These are phyloP conservation scores for Acleris cristana DNA, from an alignment of 2,888 invertebrate species.

Conservation along the genomic window DNA sequence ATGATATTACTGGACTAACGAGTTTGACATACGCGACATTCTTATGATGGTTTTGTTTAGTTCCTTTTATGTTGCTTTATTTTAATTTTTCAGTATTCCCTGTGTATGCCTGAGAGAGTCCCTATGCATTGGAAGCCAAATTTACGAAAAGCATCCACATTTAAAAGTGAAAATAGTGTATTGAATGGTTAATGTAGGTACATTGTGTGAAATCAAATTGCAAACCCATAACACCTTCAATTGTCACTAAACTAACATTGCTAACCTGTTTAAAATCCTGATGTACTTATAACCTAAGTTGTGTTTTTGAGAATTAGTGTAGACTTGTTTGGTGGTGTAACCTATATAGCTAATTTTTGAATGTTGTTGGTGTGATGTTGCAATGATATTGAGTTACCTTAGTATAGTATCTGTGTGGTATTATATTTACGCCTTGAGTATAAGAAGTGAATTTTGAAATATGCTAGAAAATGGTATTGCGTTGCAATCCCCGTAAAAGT, in stretches of 20 bases:
- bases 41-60: slow-evolving; percentile 36
- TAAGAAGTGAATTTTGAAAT: slow-evolving; percentile 49
- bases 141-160: slow-evolving; percentile 82
- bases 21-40: slow-evolving; percentile 11
- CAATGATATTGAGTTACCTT: slow-evolving; percentile 66
- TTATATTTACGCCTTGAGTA: slow-evolving; percentile 62
- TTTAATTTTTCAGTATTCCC: slow-evolving; percentile 80
- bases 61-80: slow-evolving; percentile 61
- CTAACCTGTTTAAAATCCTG: slow-evolving; percentile 15
- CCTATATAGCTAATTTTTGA: slow-evolving; percentile 74
- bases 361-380: slow-evolving; percentile 82
- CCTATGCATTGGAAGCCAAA: slow-evolving; percentile 83
- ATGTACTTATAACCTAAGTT: slow-evolving; percentile 39
- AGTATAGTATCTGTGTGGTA: slow-evolving; percentile 76
- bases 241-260: slow-evolving; percentile 45
- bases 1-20: slow-evolving; percentile 14
- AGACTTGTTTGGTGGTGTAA: slow-evolving; percentile 77
- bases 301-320: slow-evolving; percentile 68
- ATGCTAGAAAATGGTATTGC: slow-evolving; percentile 42
- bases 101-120: slow-evolving; percentile 84
- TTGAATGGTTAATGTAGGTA: slow-evolving; percentile 83
- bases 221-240: slow-evolving; percentile 53
- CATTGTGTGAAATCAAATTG: slow-evolving; percentile 56
- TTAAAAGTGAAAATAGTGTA: slow-evolving; percentile 84
- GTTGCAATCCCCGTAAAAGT: slow-evolving; percentile 14